phyloP scores from a whole-genome alignment of 2,113 vertebrate species.

The Eudyptes chrysolophus region DNA sequence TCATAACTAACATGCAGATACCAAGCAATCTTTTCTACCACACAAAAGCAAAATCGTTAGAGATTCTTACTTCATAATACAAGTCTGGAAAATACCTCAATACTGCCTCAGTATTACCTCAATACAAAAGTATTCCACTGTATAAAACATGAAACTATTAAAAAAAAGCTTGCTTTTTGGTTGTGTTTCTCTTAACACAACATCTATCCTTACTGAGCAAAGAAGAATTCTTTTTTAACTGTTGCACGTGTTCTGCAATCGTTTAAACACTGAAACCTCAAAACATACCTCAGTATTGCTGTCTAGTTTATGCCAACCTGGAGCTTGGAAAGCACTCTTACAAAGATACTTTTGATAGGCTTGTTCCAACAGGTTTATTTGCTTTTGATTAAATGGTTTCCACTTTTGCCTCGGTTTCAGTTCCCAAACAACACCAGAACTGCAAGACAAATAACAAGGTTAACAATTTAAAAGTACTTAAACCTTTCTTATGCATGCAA shows the following conservation, averaged over 20 bases:
- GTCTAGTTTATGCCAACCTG: slow-evolving; percentile 85
- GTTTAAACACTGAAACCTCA: neutral
- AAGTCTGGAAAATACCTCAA: neutral
- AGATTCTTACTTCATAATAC: neutral
- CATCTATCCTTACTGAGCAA: neutral
- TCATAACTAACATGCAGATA: neutral
- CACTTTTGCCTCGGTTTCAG: slow-evolving; percentile 89
- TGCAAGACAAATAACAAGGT: slow-evolving; percentile 51
- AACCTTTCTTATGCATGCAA: neutral
- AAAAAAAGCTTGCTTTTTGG: neutral
- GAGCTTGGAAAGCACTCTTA: neutral
- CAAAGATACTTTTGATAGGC: slow-evolving; percentile 80
- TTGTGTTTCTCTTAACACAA: neutral
- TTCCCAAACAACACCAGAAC: slow-evolving; percentile 96
- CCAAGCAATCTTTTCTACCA: neutral
- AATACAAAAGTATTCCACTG: neutral
- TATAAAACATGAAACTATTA: neutral
- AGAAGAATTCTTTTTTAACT: neutral
- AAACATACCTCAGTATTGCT: slow-evolving; percentile 83
- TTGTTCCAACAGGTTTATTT: slow-evolving; percentile 88
- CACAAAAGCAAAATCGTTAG: neutral
- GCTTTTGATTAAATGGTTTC: slow-evolving; percentile 93
- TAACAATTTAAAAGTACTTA: neutral
- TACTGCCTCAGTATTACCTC: neutral
- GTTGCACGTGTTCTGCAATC: neutral